Conservation (phyloP, 1,140 invertebrate species). For the Tenebrio molitor region DNA sequence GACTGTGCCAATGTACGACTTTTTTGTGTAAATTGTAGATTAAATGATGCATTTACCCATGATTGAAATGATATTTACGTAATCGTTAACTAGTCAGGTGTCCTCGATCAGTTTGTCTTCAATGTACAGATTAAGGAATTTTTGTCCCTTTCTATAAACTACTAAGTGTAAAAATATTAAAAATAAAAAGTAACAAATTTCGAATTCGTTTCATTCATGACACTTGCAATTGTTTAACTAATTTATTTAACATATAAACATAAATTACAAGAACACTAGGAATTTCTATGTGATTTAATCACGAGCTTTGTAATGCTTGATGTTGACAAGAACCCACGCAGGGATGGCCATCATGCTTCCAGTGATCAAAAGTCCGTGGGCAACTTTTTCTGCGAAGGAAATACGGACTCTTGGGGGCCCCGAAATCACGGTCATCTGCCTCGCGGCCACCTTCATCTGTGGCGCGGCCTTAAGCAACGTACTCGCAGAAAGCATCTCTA, state of each 20-base stretch:
- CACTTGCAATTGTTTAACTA: constrained; percentile 8
- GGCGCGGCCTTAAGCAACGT: constrained; percentile 36
- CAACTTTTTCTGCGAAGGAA: constrained; percentile 52
- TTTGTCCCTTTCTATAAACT: constrained; percentile 15
- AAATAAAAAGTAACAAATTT: neutral
- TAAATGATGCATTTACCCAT: constrained; percentile 10
- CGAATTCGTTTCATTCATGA: neutral
- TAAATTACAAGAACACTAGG: constrained; percentile 3
- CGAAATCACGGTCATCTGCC: constrained; percentile 49
- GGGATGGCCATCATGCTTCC: constrained; percentile 49
- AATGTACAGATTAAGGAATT: constrained; percentile 17
- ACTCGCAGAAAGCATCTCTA: constrained; percentile 39
- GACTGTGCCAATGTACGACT: constrained; percentile 35
- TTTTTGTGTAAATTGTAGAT: constrained; percentile 5
- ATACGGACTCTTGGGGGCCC: constrained; percentile 53
- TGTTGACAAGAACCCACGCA: constrained; percentile 53
- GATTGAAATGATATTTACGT: constrained; percentile 4
- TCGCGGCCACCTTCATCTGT: constrained; percentile 27
- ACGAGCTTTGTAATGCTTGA: constrained; percentile 52
- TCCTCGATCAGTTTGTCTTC: neutral
- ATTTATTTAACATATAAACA: constrained; percentile 30
- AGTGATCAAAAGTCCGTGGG: constrained; percentile 51
- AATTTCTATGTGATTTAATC: constrained; percentile 23
- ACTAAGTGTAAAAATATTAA: constrained; percentile 9
- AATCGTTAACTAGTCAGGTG: constrained; percentile 33